Percentiles rank a stretch among this genome's conserved stretches.
Evolutionary conservation across 1,140 invertebrate genomes (phyloP).

Genomic region (Nephotettix cincticeps): DNA sequence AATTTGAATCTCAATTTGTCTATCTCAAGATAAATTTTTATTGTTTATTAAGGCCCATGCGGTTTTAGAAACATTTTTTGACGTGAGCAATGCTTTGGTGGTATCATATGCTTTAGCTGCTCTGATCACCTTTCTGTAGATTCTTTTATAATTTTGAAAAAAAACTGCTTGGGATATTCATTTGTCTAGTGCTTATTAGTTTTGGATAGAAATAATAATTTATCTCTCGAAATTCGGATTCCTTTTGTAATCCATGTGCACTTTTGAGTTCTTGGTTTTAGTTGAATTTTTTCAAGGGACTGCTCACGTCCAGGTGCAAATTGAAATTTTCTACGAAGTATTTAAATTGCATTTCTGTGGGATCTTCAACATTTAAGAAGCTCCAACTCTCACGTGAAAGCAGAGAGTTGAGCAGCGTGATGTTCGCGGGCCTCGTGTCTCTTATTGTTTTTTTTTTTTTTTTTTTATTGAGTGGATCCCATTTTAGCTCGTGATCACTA

Average conservation of each 20-base stretch:
- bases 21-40: not conserved
- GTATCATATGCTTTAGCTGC: not conserved
- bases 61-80: conserved; percentile 8
- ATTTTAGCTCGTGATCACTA: not conserved
- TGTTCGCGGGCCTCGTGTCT: not conserved
- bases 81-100: not conserved
- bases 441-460: too few species aligned
- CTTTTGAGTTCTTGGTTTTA: not conserved
- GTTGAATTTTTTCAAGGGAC: not conserved
- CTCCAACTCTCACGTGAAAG: not conserved
- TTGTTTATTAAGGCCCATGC: conserved; percentile 10
- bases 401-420: not conserved
- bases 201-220: not conserved
- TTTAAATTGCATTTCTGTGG: not conserved
- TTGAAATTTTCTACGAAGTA: not conserved
- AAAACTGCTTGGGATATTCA: not conserved
- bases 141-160: too few species aligned
- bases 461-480: not conserved
- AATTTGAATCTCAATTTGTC: not conserved
- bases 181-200: not conserved
- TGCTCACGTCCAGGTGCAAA: not conserved
- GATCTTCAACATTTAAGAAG: not conserved
- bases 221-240: not conserved
- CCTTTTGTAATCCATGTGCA: not conserved
- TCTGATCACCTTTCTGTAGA: too few species aligned